Percentiles rank a stretch among this genome's conserved stretches.
phyloP scores from a whole-genome alignment of 2,797 vertebrate genomes.

The Garrulus glandarius region DNA sequence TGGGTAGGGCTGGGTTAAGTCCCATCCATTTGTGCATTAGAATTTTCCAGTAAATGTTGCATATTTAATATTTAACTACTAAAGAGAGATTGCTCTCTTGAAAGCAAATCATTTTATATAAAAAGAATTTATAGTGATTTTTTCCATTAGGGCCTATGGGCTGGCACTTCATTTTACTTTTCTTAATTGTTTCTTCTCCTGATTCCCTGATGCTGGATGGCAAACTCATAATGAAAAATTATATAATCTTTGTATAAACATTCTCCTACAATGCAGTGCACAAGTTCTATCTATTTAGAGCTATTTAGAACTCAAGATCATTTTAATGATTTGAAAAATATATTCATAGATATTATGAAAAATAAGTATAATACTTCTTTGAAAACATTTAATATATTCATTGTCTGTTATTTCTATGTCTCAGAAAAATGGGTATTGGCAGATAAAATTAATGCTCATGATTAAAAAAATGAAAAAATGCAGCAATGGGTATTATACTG shows the following conservation, averaged over 20 bases:
- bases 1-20: background rate
- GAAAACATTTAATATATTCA: background rate
- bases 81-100: background rate
- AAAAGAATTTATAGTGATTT: background rate
- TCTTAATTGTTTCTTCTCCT: background rate
- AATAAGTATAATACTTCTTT: background rate
- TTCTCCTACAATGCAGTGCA: background rate
- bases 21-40: background rate
- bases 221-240: background rate
- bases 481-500: background rate
- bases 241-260: background rate
- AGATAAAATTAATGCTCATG: background rate
- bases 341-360: background rate
- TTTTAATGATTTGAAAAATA: background rate
- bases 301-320: background rate
- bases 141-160: background rate
- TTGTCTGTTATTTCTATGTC: background rate
- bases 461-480: background rate
- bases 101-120: background rate
- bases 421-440: background rate
- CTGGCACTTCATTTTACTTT: background rate
- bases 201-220: background rate
- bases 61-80: background rate
- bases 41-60: background rate
- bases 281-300: background rate